Evolutionary conservation across 2,888 invertebrate genomes (phyloP).

Genomic region (Lithophane ornitopus): DNA sequence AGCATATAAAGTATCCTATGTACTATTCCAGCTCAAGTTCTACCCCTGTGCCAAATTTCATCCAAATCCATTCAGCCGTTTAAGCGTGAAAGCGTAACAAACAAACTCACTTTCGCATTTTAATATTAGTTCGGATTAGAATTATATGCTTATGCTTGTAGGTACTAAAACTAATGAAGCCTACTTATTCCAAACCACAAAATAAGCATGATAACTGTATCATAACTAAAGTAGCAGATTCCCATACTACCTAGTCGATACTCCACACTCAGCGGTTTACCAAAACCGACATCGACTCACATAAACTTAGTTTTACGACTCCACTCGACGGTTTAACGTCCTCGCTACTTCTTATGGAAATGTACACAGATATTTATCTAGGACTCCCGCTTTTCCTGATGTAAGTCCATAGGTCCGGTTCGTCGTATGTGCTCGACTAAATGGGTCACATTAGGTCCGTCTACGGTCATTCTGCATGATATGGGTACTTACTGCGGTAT

Average conservation of each 20-base stretch:
- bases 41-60: too few relatives aligned
- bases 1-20: too few relatives aligned
- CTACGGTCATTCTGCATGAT: background rate
- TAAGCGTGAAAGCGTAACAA: too few relatives aligned
- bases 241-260: background rate
- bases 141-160: background rate
- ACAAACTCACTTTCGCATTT: too few relatives aligned
- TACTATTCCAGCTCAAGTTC: too few relatives aligned
- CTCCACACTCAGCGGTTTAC: constrained; percentile 19
- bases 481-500: background rate
- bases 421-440: constrained; percentile 10
- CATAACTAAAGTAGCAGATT: background rate
- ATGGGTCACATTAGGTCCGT: constrained; percentile 18
- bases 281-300: constrained; percentile 29
- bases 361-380: constrained; percentile 46
- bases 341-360: constrained; percentile 54
- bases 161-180: background rate
- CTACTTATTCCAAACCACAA: too few relatives aligned
- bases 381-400: constrained; percentile 44
- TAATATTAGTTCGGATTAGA: too few relatives aligned
- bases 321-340: constrained; percentile 27
- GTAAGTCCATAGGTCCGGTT: constrained; percentile 1
- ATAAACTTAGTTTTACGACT: constrained; percentile 61
- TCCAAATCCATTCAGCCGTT: too few relatives aligned
- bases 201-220: too few relatives aligned